These are phyloP conservation scores for Nemapogon koenigi DNA, from an alignment of 2,888 invertebrate genomes.

Conservation along the genomic window DNA sequence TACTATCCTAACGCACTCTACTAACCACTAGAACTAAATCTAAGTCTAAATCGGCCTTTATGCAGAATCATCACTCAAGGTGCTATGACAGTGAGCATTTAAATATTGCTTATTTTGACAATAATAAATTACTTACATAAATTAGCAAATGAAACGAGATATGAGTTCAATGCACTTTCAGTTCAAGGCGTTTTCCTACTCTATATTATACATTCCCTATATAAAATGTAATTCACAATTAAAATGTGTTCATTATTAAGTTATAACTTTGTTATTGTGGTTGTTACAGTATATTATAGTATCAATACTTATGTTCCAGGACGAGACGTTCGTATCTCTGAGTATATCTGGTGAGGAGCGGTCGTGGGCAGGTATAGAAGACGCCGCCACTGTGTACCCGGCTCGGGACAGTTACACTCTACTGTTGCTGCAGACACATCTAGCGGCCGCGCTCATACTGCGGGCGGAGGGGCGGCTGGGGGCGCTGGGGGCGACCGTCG, in stretches of 20 bases:
- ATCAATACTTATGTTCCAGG: constrained; percentile 25
- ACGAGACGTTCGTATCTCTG: constrained; percentile 24
- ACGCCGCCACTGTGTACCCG: constrained; percentile 70
- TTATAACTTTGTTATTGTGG: no score
- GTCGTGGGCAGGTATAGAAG: constrained; percentile 35
- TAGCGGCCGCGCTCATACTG: constrained; percentile 14
- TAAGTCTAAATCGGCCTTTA: no score
- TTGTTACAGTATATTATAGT: no score
- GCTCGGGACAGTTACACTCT: constrained; percentile 10
- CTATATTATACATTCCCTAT: neutral
- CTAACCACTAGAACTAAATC: no score
- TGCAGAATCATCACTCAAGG: no score
- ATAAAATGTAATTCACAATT: neutral
- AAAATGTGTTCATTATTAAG: no score
- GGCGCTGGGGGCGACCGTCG: constrained; percentile 24
- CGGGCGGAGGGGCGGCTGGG: constrained; percentile 14
- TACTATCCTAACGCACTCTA: no score
- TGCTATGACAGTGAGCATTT: no score
- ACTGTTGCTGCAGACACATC: neutral
- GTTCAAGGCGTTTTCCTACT: neutral
- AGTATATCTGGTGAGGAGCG: constrained; percentile 14
- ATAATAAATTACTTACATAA: no score
- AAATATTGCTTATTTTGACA: no score
- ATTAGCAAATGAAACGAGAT: no score
- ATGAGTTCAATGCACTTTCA: no score